A percentile compares a stretch with the other conserved stretches of the same genome.
These are phyloP conservation scores for Dicaeum eximium DNA, from an alignment of 2,113 vertebrate species.

Conservation along the genomic window DNA sequence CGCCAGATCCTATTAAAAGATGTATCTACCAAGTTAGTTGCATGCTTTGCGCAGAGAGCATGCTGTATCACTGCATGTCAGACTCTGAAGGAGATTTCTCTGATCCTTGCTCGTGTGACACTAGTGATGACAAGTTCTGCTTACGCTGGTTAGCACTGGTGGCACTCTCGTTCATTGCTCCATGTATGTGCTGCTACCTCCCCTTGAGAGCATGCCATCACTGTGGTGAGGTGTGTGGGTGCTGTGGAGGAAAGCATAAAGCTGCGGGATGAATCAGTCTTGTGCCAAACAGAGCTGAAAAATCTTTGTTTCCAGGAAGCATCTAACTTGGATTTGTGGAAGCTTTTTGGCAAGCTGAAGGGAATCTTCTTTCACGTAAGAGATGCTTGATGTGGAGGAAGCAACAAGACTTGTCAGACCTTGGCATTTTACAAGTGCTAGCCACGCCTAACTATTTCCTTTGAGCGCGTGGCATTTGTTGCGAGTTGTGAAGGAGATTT, in stretches of 20 bases:
- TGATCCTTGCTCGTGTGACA: slow-evolving; percentile 98
- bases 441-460: slow-evolving; percentile 78
- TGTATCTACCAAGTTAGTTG: slow-evolving; percentile 99
- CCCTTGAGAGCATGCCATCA: slow-evolving; percentile 94
- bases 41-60: slow-evolving; percentile 99
- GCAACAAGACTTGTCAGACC: slow-evolving; percentile 78
- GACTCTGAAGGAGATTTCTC: slow-evolving; percentile 99
- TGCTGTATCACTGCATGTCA: slow-evolving; percentile 99
- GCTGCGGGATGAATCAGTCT: slow-evolving; percentile 87
- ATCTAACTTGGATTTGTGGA: slow-evolving; percentile 85
- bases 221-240: slow-evolving; percentile 94
- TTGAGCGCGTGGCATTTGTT: slow-evolving; percentile 70
- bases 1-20: slow-evolving; percentile 94
- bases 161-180: slow-evolving; percentile 92
- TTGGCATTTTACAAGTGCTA: slow-evolving; percentile 80
- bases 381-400: slow-evolving; percentile 74
- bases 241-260: slow-evolving; percentile 98
- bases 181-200: slow-evolving; percentile 99
- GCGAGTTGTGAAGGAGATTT: slow-evolving; percentile 83
- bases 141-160: slow-evolving; percentile 97
- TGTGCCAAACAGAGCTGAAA: slow-evolving; percentile 67
- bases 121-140: slow-evolving; percentile 97
- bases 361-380: slow-evolving; percentile 77
- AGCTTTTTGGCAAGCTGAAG: slow-evolving; percentile 83
- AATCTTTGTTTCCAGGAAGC: slow-evolving; percentile 79